Base-by-base conservation (phyloP, 1,140 invertebrate species). In the Drosophila mayri region DNA sequence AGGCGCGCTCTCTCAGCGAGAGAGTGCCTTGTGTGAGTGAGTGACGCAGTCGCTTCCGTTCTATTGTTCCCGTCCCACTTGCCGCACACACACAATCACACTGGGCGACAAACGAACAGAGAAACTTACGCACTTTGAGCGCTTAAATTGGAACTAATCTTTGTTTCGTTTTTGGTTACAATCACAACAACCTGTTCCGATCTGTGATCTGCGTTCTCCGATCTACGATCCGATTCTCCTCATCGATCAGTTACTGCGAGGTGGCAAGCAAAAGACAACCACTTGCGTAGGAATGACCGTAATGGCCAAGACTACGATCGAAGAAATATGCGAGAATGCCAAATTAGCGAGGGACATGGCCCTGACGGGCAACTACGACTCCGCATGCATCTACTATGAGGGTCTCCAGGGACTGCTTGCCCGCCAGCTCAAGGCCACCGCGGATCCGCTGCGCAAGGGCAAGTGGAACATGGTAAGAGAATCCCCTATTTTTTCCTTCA, bases 341-440 rank as follows among this genome's bases (percentile, higher is more conserved):
- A 98, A 98, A 93, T 94, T 99, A 91, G 98, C 97, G 38, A 94
- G 98, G 81, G 98, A 99, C 94, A 98, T 97, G 96, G 97, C 98
- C 61, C 94, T 99, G 71, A 96, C 97, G 90, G 98, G 98, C 9
- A 99, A 99, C 93, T 99, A 99, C 92, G 98, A 99, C 88, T 97
- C 97, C 63, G 97, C 98, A 12, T 94, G 96, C 81, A 97, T 99
- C 50, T 99, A 99, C 93, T 99, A 99, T 93, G 97, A 99, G 93
- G 97, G 98, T 52, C 97, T 98, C 6, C 97, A 98, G 86, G 95
- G 91, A 16, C 81, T 93, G 71, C 59, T 93, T 18, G 79, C 73
- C 95, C 94, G 98, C 30, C 94, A 99, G 46, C 94, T 92, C 7
- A 90, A 95, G 18, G 96, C 95, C 41, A 97, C 98, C 49, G 96